Percentiles rank a stretch among this genome's conserved stretches.
Evolutionary conservation across 1,140 invertebrate species (phyloP).

Genomic region (Aphelinus atriplicis): DNA sequence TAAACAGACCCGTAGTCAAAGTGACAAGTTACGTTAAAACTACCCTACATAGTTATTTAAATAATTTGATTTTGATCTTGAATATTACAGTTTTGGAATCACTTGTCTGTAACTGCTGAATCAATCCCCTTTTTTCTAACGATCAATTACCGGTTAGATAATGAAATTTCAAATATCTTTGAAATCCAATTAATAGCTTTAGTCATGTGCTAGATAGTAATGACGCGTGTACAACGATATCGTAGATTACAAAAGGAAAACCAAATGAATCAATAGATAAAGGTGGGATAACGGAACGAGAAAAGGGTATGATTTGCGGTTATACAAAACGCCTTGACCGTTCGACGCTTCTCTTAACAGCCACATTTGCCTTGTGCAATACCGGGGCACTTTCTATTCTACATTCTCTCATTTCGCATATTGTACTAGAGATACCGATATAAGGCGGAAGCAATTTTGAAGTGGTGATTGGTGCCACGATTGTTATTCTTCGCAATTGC

Average conservation of each 20-base stretch:
- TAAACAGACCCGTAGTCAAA: no score
- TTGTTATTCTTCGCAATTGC: no score
- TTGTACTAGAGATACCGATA: background rate
- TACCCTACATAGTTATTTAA: no score
- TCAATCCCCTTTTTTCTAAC: no score
- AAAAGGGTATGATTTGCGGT: background rate
- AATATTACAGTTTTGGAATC: no score
- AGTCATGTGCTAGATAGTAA: background rate
- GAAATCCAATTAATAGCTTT: background rate
- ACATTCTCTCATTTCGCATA: background rate
- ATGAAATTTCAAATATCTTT: no score
- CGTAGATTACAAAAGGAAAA: no score
- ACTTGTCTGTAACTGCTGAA: no score
- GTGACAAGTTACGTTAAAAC: no score
- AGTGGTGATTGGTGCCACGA: background rate
- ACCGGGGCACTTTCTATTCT: conserved; percentile 8
- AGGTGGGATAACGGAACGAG: background rate
- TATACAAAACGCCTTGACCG: background rate
- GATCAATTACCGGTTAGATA: no score
- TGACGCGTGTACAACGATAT: background rate
- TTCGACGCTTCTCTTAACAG: background rate
- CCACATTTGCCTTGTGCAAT: background rate
- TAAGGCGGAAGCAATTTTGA: conserved; percentile 15
- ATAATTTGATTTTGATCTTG: no score
- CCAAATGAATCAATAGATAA: no score